Evolutionary conservation across 2,888 invertebrate species (phyloP), one percentile per base, ranked within the genome.

Genomic region (Drosophila algonquin): DNA sequence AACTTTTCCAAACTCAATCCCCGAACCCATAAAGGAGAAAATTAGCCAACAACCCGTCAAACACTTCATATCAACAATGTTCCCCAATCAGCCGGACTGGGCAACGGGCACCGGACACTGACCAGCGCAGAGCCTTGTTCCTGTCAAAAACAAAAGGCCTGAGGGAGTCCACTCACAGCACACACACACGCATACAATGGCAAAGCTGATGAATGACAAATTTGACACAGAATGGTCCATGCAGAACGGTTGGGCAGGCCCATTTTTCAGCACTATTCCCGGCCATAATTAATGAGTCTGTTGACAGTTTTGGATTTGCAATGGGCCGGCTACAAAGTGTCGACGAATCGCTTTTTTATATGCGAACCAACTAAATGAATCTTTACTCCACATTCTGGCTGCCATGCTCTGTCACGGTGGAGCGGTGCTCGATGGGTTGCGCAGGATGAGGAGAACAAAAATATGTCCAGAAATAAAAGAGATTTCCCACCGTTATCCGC

Each of bases 151-250:
- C 86, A 85, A 82, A 79, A 60, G 72, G 57, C 46, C 57, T 53
- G 52, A 40, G 50, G 53, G 12, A 47, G 48, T 44, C 48, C 52
- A 60, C 59, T 54, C 59, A 69, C 67, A n/a, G 40, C 40, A 35
- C 12, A 12, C 32, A 35, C 35, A 40, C 24, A 24, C 24, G 3
- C 40, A 35, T 4, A 12, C 40, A 40, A 7, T n/a, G 14, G 40
- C 40, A 73, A 63, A 62, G 56, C 82, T 83, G 88, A 83, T 83
- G 83, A 83, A 83, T 83, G 83, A 88, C 87, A 88, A 83, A 75
- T 83, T 80, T 88, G 86, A 79, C 82, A 80, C 58, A 57, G 51
- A 70, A 72, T 62, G 70, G 44, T 56, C 52, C 55, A 51, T 47
- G 27, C 68, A 21, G 48, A 35, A 45, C 21, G 30, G 44, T 40